Evolutionary conservation across 2,888 invertebrate genomes (phyloP), one percentile per base, ranked within the genome.

Genomic region (Drosophila flavopinicola): DNA sequence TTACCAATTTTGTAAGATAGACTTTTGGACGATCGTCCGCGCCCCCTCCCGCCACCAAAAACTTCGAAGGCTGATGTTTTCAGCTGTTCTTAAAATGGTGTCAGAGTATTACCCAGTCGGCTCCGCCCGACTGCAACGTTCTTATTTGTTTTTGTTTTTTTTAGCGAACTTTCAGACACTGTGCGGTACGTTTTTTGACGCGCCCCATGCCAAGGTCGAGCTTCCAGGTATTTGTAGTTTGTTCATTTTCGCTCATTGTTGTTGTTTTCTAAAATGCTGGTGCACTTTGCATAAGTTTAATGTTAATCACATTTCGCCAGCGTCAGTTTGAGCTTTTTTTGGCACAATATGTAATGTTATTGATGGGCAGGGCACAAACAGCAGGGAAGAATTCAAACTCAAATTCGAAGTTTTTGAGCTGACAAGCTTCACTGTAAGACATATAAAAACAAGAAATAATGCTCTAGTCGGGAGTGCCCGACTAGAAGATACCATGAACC

Each of bases 181-280:
- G 80, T 61, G 71, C 64, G 54, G 49, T 63, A 71, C 71, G 57
- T 71, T 76, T 83, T 76, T 67, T 61, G 68, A 66, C 71, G 74
- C 84, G 74, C 65, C 73, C 67, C 77, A 60, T 58, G 59, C 80
- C 80, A 80, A 85, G 80, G 85, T 80, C 83, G 65, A 49, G 42
- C 41, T 75, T 61, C 66, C 52, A 45, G 25, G 49, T 68, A 54
- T 64, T 67, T 56, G 48, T 53, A 67, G 54, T 52, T 44, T 13
- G 44, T 39, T 56, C 39, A 17, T 37, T 37, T 37, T 17, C 17
- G 15, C 39, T 17, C 47, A 24, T 17, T 44, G 30, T 56, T 37
- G 41, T 33, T 59, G 72, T 17, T 71, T 39, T 65, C 38, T 71
- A 20, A 44, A 27, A 32, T 56, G 51, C 41, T 41, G 37, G 17